Evolutionary conservation across 2,113 vertebrate species (phyloP).

Genomic region (Penelope pileata): DNA sequence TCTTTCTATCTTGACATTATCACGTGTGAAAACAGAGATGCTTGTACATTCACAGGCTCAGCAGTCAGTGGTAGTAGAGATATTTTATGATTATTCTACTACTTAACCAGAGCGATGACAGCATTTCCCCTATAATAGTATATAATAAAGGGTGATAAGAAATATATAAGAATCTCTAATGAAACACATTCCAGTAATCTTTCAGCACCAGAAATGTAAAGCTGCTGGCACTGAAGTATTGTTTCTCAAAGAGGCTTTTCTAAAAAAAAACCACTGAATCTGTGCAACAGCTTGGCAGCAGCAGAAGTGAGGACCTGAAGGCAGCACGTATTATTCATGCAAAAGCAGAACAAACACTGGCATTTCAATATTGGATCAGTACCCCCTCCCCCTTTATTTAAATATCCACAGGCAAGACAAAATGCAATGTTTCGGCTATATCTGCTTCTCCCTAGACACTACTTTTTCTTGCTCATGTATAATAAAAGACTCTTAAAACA

Average conservation of each 20-base stretch:
- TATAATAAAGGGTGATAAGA: constrained; percentile 1
- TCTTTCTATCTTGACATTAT: not conserved
- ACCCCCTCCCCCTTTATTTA: constrained; percentile 49
- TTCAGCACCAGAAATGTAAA: constrained; percentile 72
- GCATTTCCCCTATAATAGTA: constrained; percentile 7
- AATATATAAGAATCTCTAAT: constrained; percentile 35
- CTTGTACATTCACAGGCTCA: not conserved
- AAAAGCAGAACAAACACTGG: constrained; percentile 73
- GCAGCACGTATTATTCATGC: constrained; percentile 72
- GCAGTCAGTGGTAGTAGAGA: not conserved
- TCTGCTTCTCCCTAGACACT: constrained; percentile 48
- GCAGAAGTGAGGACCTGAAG: constrained; percentile 67
- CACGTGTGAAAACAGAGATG: not conserved
- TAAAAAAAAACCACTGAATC: constrained; percentile 64
- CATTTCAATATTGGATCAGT: constrained; percentile 65
- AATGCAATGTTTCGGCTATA: constrained; percentile 65
- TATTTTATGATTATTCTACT: constrained; percentile 1
- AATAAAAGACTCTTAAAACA: constrained; percentile 47
- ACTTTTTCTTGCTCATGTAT: constrained; percentile 51
- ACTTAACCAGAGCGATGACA: constrained; percentile 27
- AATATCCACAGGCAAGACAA: constrained; percentile 59
- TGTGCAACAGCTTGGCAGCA: constrained; percentile 73
- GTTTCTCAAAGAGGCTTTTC: constrained; percentile 68
- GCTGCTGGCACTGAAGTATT: constrained; percentile 60
- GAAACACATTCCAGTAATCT: constrained; percentile 59